Base-by-base conservation (phyloP, 64 coral and sea anemone genomes). In the Hydrozoanthus tunicans region DNA sequence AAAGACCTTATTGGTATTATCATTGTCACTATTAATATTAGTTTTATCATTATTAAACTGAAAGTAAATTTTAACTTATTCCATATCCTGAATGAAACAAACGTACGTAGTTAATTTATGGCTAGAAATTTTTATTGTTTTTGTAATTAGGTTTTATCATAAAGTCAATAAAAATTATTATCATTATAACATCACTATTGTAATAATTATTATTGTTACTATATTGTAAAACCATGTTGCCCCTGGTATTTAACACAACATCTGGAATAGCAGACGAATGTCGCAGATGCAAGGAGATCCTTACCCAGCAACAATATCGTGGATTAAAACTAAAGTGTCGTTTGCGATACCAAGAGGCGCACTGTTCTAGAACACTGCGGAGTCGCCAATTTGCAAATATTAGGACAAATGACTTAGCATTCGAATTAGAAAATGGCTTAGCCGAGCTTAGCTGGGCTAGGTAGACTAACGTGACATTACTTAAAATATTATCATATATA, bases 51-150 rank as follows among this genome's bases (percentile, higher is more conserved):
- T 43, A 43, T 43, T 43, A 43, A 43, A 43, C 32, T 43, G 32
- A 43, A 43, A 43, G 32, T 43, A 43, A 2, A 52, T 53, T 76
- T 76, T 76, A 76, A 73, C 17, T 25, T 73, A 27, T 73, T 72
- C n/a, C 6, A 72, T 72, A 72, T 72, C 69, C 64, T 67, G 64
- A 67, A 67, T 67, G 64, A 67, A 67, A 67, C 64, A 67, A 67
- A 67, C 7, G 64, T 5, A 10, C 64, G 7, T 67, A 67, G 70
- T 6, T 73, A 73, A 73, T 8, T 73, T 73, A 73, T 7, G 15
- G 70, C 70, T 73, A 73, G 32, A 43, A 43, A 43, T 43, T 43
- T 0, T 43, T 43, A 43, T 43, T 43, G 32, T 43, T 43, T 43
- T 43, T 43, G 32, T 43, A 43, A 43, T 2, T 43, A 43, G 32